Percentiles rank a stretch among this genome's conserved stretches.
phyloP scores from a whole-genome alignment of 2,888 invertebrate species.

The Macaria notata region DNA sequence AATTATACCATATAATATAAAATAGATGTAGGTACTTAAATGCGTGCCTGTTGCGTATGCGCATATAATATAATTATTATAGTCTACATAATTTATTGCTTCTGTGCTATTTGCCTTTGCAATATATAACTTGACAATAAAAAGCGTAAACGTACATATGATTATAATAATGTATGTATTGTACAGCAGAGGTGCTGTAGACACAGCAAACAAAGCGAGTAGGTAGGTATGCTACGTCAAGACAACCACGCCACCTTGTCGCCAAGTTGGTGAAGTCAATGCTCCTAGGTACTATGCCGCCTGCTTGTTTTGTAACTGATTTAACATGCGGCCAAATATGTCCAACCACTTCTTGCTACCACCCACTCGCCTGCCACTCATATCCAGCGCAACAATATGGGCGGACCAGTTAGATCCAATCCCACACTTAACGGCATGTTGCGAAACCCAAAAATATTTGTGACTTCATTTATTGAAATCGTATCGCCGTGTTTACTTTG shows the following conservation, averaged over 20 bases:
- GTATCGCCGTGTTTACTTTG: slow-evolving; percentile 42
- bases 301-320: slow-evolving; percentile 31
- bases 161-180: slow-evolving; percentile 10
- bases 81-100: slow-evolving; percentile 1
- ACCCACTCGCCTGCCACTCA: slow-evolving; percentile 49
- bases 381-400: slow-evolving; percentile 46
- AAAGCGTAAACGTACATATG: slow-evolving; percentile 16
- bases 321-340: slow-evolving; percentile 47
- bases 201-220: slow-evolving; percentile 23
- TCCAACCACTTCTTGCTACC: slow-evolving; percentile 44
- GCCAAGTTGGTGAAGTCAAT: slow-evolving; percentile 21
- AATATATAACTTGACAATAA: slow-evolving; percentile 14
- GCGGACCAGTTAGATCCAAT: slow-evolving; percentile 59
- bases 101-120: slow-evolving; percentile 13
- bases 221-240: slow-evolving; percentile 23
- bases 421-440: slow-evolving; percentile 55
- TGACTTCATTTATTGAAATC: slow-evolving; percentile 53
- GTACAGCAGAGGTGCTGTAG: slow-evolving; percentile 17
- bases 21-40: too few species aligned
- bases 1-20: too few species aligned
- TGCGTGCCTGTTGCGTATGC: too few species aligned
- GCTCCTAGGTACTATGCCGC: slow-evolving; percentile 14
- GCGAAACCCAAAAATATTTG: slow-evolving; percentile 58
- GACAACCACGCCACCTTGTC: slow-evolving; percentile 25
- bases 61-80: background rate